These are phyloP conservation scores for Bathynomus jamesi DNA, from an alignment of 1,140 invertebrate genomes.

Conservation along the genomic window DNA sequence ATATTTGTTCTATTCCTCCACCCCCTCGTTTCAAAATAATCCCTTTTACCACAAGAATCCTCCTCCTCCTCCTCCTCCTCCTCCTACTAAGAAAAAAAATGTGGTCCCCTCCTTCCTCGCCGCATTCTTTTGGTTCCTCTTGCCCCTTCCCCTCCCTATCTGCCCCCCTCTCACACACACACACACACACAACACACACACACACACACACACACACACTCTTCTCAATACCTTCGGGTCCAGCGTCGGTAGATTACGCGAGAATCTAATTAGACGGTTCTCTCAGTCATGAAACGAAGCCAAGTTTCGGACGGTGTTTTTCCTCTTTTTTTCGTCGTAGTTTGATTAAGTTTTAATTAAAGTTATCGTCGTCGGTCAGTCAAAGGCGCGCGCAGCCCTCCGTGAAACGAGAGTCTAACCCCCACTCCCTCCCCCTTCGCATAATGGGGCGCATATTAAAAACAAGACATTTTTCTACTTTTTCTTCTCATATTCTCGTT, in stretches of 20 bases:
- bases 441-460: constrained; percentile 35
- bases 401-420: constrained; percentile 32
- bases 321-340: constrained; percentile 36
- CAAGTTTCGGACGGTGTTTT: constrained; percentile 35
- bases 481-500: not conserved
- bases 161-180: not conserved
- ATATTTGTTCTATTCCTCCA: too few relatives aligned
- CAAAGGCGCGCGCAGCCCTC: constrained; percentile 30
- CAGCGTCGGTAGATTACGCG: constrained; percentile 33
- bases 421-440: too few relatives aligned
- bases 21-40: too few relatives aligned
- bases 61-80: not conserved
- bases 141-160: constrained; percentile 1
- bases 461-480: constrained; percentile 12
- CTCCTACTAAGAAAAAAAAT: not conserved
- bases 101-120: not conserved
- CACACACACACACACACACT: not conserved
- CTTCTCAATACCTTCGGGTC: constrained; percentile 18
- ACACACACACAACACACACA: not conserved
- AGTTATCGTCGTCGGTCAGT: constrained; percentile 36
- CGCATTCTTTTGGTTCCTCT: not conserved
- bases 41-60: not conserved
- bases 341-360: constrained; percentile 37
- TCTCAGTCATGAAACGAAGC: constrained; percentile 34
- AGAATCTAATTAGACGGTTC: constrained; percentile 32